Conservation (phyloP, 2,113 vertebrate species). For the Protomyctophum bolini region DNA sequence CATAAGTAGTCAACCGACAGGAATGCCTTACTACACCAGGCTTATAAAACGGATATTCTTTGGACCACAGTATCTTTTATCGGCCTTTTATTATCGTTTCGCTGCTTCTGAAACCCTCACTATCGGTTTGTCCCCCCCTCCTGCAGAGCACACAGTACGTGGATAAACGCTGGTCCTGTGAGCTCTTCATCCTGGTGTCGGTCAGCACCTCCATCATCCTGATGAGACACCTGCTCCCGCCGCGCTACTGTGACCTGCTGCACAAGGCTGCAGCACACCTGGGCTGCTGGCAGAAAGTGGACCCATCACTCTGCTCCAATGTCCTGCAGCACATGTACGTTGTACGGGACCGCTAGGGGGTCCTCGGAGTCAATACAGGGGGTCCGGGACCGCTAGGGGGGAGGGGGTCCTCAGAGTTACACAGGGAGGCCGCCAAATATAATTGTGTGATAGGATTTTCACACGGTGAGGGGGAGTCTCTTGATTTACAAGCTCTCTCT, state of each 20-base stretch:
- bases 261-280: slow-evolving; percentile 96
- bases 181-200: slow-evolving; percentile 96
- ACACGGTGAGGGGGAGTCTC: no score
- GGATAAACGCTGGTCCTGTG: slow-evolving; percentile 97
- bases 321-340: slow-evolving; percentile 96
- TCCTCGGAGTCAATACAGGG: no score
- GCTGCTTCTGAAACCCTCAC: background rate
- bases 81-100: no score
- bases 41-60: no score
- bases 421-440: no score
- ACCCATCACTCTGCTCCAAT: slow-evolving; percentile 94
- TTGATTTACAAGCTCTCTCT: no score
- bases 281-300: slow-evolving; percentile 99
- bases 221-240: slow-evolving; percentile 92
- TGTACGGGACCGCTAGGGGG: background rate
- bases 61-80: no score
- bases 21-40: no score
- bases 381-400: no score
- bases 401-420: no score
- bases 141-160: slow-evolving; percentile 96
- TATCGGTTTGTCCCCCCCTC: background rate
- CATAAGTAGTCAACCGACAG: no score
- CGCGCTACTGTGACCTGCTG: slow-evolving; percentile 94
- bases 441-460: no score
- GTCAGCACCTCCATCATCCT: slow-evolving; percentile 96